These are phyloP conservation scores for Physeter macrocephalus DNA, from an alignment of 2,113 vertebrate species.

Conservation along the genomic window DNA sequence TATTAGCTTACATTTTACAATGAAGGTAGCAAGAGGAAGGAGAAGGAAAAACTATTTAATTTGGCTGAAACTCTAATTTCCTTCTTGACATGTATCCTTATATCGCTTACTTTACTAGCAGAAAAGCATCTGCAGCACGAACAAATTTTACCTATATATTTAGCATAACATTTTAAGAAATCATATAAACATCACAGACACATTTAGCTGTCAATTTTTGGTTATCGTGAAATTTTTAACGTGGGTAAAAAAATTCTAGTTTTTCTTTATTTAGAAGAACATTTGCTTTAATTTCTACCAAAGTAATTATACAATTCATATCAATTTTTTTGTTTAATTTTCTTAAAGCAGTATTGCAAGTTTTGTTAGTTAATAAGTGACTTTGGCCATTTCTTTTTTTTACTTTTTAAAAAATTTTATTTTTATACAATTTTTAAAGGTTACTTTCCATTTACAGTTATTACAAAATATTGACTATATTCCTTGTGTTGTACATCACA, in stretches of 20 bases:
- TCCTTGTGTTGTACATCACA: neutral
- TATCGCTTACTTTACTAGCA: neutral
- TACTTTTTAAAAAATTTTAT: neutral
- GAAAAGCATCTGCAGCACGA: neutral
- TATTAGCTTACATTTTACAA: slow-evolving; percentile 27
- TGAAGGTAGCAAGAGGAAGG: neutral
- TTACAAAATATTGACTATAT: neutral
- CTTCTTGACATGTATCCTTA: slow-evolving; percentile 28
- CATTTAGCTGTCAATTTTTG: neutral
- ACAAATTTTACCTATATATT: slow-evolving; percentile 37
- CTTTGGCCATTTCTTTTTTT: neutral
- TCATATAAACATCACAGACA: slow-evolving; percentile 16
- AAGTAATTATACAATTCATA: neutral
- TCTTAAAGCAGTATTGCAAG: neutral
- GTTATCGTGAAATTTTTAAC: neutral
- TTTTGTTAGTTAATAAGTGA: neutral
- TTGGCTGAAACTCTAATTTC: slow-evolving; percentile 44
- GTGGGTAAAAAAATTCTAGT: neutral
- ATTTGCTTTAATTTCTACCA: neutral
- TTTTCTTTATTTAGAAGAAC: slow-evolving; percentile 23
- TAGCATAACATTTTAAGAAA: slow-evolving; percentile 57
- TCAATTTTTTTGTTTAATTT: slow-evolving; percentile 1
- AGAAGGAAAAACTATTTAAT: slow-evolving; percentile 35
- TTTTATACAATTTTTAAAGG: neutral
- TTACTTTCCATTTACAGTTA: neutral